phyloP scores from a whole-genome alignment of 2,797 vertebrate genomes.

The Eremophila alpestris region DNA sequence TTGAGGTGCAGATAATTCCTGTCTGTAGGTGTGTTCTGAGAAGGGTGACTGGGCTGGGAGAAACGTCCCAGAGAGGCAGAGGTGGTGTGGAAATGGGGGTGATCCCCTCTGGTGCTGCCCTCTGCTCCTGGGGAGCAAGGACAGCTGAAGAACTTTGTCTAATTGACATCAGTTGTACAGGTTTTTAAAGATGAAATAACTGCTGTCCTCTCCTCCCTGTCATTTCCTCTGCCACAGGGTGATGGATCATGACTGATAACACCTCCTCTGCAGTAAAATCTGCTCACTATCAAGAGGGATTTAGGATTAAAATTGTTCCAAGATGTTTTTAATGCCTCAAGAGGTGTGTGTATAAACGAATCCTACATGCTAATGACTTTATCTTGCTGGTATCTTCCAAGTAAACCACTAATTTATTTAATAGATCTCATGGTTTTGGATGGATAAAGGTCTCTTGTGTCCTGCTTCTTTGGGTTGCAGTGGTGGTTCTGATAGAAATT shows the following conservation, averaged over 20 bases:
- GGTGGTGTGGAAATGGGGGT: neutral
- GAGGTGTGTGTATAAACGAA: neutral
- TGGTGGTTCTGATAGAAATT: accelerated
- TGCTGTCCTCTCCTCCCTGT: neutral
- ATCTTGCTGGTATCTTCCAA: neutral
- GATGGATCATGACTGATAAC: neutral
- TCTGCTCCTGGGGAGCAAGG: neutral
- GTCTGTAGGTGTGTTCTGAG: neutral
- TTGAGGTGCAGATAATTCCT: neutral
- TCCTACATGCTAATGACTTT: neutral
- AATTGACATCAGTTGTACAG: accelerated
- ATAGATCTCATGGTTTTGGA: neutral
- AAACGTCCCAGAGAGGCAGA: accelerated
- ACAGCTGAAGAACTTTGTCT: neutral
- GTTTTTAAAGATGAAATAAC: neutral
- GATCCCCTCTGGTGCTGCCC: neutral
- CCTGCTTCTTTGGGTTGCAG: neutral
- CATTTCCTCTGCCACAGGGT: neutral
- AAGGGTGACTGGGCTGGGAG: accelerated
- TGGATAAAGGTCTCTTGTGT: neutral
- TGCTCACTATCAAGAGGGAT: neutral
- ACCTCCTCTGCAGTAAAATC: neutral
- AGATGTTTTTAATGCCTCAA: neutral
- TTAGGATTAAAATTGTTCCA: neutral
- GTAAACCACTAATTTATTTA: neutral